Base-by-base conservation (phyloP, 1,140 invertebrate species). In the Microplitis mediator region DNA sequence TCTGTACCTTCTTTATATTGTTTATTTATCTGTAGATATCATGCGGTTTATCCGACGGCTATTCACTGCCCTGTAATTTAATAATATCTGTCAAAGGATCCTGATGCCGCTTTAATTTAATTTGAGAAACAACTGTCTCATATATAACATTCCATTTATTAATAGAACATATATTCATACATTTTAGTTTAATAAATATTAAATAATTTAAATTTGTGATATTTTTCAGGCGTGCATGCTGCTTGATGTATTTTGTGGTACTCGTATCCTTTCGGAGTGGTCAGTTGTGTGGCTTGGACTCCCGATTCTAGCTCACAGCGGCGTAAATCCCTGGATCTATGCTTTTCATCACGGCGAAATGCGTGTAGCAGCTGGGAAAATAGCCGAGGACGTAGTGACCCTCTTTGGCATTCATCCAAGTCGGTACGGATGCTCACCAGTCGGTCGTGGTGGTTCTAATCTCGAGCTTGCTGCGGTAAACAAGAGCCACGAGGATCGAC, bases 271-370 rank as follows among this genome's bases (percentile, higher is more conserved):
- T 3, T 84, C 87, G 5, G 83, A 88, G 16, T 90, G 89, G 87
- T 77, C 88, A 3, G 81, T 85, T 3, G 86, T 91, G 6, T 91
- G 89, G 81, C 79, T 90, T 4, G 88, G 89, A 2, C 81, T 91
- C 6, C 88, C 91, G 0, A 89, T 91, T 4, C 82, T 92, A 31
- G 86, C 89, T 0, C 91, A 89, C 78, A 91, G 89, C 74, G 89
- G 90, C 0, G 81, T 89, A 13, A 92, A 93, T 77, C 91, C 91
- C 0, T 92, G 91, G 91, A 87, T 92, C 8, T 93, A 93, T 76
- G 91, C 91, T 0, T 93, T 90, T 79, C 88, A 91, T 70, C 91
- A 91, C 73, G 88, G 89, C 0, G 91, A 92, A 76, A 89, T 93
- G 77, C 86, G 91, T 16, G 78, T 88, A 0, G 91, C 90, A 4